Evolutionary conservation across 2,888 invertebrate genomes (phyloP).

Genomic region (Chalcis sispes): DNA sequence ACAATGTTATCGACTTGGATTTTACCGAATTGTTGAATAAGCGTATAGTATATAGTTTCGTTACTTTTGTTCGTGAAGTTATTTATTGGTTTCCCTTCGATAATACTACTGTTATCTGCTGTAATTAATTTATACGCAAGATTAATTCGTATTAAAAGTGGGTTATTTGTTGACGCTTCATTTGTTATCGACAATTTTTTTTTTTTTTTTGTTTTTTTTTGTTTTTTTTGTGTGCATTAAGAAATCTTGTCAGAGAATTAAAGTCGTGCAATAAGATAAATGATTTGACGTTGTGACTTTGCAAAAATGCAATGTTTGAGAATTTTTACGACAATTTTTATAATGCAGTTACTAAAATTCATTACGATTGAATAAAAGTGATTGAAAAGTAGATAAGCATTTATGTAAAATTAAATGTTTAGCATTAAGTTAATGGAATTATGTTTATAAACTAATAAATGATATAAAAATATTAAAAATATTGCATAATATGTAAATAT

Average conservation of each 20-base stretch:
- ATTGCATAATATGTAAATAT: too few relatives aligned
- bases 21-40: background rate
- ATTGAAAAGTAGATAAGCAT: too few relatives aligned
- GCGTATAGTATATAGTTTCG: background rate
- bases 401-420: too few relatives aligned
- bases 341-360: too few relatives aligned
- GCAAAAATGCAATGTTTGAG: background rate
- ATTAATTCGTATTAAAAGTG: slow-evolving; percentile 43
- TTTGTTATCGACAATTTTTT: slow-evolving; percentile 2
- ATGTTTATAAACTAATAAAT: too few relatives aligned
- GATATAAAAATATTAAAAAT: too few relatives aligned
- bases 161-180: slow-evolving; percentile 32
- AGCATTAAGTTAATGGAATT: too few relatives aligned
- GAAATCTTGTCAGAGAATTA: slow-evolving; percentile 14
- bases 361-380: too few relatives aligned
- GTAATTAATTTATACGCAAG: slow-evolving; percentile 20
- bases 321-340: background rate
- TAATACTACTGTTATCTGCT: slow-evolving; percentile 5
- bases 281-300: slow-evolving; percentile 13
- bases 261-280: slow-evolving; percentile 29
- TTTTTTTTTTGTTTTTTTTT: background rate
- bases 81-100: slow-evolving; percentile 29
- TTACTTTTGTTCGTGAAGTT: background rate
- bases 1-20: slow-evolving; percentile 14
- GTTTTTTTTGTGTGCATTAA: too few relatives aligned